A percentile compares a stretch with the other conserved stretches of the same genome.
These are phyloP conservation scores for Coryphaenoides rupestris DNA, from an alignment of 2,113 vertebrate genomes.

Conservation along the genomic window DNA sequence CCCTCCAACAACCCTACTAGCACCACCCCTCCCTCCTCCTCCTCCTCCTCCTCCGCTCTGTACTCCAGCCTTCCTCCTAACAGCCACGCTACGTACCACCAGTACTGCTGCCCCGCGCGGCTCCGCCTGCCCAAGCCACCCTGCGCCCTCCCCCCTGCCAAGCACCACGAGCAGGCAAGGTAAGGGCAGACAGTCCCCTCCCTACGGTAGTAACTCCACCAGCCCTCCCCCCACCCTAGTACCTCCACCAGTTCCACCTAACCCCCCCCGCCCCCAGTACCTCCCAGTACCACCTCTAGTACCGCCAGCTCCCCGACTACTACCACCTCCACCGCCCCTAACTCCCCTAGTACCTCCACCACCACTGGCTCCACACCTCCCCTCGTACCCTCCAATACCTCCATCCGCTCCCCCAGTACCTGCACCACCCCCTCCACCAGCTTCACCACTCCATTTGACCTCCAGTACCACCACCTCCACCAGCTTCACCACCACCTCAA, in stretches of 20 bases:
- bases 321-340: conserved; percentile 17
- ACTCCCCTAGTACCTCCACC: conserved; percentile 21
- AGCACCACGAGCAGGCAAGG: conserved; percentile 83
- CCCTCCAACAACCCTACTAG: conserved; percentile 63
- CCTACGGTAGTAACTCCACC: conserved; percentile 29
- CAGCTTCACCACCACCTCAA: no score
- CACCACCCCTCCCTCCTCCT: conserved; percentile 65
- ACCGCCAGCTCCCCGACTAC: conserved; percentile 4
- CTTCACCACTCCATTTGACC: no score
- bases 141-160: conserved; percentile 77
- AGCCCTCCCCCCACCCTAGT: conserved; percentile 37
- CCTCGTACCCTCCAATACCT: no score
- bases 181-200: conserved; percentile 73
- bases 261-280: no score
- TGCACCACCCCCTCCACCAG: no score
- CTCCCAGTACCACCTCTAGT: conserved; percentile 1
- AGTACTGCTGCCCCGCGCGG: conserved; percentile 89
- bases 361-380: no score
- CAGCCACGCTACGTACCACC: conserved; percentile 87
- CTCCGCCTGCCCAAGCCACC: conserved; percentile 84
- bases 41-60: conserved; percentile 64
- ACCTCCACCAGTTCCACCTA: no score
- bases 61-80: conserved; percentile 70
- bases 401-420: no score
- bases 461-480: no score